Evolutionary conservation across 2,797 vertebrate species (phyloP).

Genomic region (Crenuchus spilurus): DNA sequence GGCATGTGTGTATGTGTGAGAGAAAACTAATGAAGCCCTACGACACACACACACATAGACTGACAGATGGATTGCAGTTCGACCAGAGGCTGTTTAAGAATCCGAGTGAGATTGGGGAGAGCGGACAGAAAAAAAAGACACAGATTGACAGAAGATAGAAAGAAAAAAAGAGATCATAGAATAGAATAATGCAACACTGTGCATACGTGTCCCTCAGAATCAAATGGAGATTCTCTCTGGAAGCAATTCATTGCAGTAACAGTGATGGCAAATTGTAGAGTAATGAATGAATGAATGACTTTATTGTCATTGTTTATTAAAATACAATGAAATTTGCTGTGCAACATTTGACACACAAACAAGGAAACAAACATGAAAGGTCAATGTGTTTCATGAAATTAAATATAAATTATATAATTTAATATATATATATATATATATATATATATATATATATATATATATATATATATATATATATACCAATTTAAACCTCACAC

Average conservation of each 20-base stretch:
- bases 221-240: not conserved
- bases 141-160: conserved; percentile 43
- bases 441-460: no score
- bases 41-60: conserved; percentile 52
- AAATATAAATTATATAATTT: no score
- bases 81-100: conserved; percentile 42
- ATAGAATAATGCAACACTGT: not conserved
- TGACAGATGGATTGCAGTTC: conserved; percentile 44
- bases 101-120: conserved; percentile 36
- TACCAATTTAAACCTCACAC: no score
- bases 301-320: no score
- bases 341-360: no score
- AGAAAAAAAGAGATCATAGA: conserved; percentile 57
- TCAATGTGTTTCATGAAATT: no score
- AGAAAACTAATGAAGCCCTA: conserved; percentile 43
- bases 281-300: not conserved
- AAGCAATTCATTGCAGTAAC: not conserved
- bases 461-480: no score
- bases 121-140: conserved; percentile 16
- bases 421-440: no score
- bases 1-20: conserved; percentile 18
- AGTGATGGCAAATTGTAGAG: not conserved
- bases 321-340: no score
- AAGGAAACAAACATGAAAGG: no score
- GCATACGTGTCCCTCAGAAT: not conserved